Percentiles rank a stretch among this genome's conserved stretches.
These are phyloP conservation scores for Albula glossodonta DNA, from an alignment of 2,113 vertebrate genomes.

Conservation along the genomic window DNA sequence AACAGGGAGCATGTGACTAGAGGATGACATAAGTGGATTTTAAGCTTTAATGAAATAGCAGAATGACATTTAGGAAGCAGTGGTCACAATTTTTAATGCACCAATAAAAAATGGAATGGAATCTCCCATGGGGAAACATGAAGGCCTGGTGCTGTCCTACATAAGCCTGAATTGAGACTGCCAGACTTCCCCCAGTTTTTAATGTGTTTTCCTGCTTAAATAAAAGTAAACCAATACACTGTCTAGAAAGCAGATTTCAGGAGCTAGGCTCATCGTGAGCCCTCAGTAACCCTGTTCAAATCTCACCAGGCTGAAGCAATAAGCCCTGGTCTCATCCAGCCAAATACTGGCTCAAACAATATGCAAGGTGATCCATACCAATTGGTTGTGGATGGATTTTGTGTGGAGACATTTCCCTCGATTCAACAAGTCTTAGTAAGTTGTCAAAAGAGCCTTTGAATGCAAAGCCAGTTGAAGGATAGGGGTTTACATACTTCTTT, in stretches of 20 bases:
- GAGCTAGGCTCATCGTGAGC: not conserved
- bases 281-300: not conserved
- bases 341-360: not conserved
- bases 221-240: not conserved
- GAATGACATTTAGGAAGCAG: not conserved
- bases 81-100: not conserved
- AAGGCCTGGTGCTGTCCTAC: not conserved
- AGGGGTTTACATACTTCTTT: not conserved
- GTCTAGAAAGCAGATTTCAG: not conserved
- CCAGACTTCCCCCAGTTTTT: not conserved
- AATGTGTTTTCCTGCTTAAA: not conserved
- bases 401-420: not conserved
- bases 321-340: not conserved
- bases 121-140: not conserved
- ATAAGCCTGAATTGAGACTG: not conserved
- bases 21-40: not conserved
- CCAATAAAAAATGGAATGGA: not conserved
- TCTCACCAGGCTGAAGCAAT: not conserved
- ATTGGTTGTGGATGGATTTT: not conserved
- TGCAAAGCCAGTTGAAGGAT: not conserved
- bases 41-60: not conserved
- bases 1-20: not conserved
- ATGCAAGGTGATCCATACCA: not conserved
- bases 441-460: not conserved
- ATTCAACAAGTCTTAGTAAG: not conserved